A percentile compares a stretch with the other conserved stretches of the same genome.
Conservation (phyloP, 2,797 vertebrate genomes). For the Acanthiza pusilla region DNA sequence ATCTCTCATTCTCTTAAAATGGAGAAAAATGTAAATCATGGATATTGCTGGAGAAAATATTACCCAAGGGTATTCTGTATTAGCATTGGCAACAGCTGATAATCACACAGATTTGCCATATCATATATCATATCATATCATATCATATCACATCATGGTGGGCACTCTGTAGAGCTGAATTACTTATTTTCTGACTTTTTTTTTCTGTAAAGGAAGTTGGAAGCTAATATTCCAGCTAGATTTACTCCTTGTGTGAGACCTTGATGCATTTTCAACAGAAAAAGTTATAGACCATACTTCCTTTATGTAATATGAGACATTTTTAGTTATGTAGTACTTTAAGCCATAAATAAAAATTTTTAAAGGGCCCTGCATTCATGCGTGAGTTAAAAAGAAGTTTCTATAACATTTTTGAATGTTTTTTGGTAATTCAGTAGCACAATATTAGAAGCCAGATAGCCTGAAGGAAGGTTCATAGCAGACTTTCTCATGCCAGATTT, state of each 20-base stretch:
- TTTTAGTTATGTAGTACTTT: not conserved
- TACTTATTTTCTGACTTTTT: not conserved
- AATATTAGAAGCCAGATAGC: not conserved
- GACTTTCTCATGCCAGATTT: not conserved
- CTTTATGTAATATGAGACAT: not conserved
- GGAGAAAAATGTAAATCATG: not conserved
- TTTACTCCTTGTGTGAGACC: not conserved
- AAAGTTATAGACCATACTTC: not conserved
- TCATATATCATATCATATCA: not conserved
- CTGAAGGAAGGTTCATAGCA: not conserved
- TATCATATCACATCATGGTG: not conserved
- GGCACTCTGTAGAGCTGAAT: not conserved
- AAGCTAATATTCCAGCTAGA: not conserved
- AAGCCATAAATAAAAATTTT: not conserved
- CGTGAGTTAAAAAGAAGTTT: not conserved
- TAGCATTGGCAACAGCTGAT: not conserved
- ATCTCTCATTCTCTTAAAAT: constrained; percentile 15
- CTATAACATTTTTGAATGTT: not conserved
- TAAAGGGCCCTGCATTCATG: not conserved
- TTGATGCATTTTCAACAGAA: not conserved
- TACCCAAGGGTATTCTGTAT: not conserved
- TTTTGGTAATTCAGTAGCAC: not conserved
- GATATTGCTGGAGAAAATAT: not conserved
- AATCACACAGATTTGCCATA: constrained; percentile 5
- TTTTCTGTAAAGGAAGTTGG: not conserved